Base-by-base conservation (phyloP, 2,888 invertebrate genomes). In the Patella depressa region DNA sequence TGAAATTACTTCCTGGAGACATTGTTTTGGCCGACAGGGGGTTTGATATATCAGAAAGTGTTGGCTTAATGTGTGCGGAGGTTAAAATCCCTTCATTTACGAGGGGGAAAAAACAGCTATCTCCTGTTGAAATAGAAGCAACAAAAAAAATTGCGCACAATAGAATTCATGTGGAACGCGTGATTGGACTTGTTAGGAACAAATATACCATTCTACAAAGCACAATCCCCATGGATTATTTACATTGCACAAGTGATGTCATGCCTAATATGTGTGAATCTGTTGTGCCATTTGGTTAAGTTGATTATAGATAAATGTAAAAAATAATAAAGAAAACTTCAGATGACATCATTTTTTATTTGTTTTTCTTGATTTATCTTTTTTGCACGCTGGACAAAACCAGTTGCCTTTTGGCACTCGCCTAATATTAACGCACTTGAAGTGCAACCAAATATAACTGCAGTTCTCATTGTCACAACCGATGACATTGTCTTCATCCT, bases 21-120 rank as follows among this genome's bases (percentile, higher is more conserved):
- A 29, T 84, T 34, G 80, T 84, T 12, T 69, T 85, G 53, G 83
- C 84, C 2, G 83, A 84, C 71, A 55, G 81, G 5, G 82, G 83
- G 7, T 85, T 84, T 80, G 82, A 82, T 71, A 81, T 82, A 54
- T 15, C 71, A 57, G 81, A 79, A 1, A 80, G 78, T 77, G 82
- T 84, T 12, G 81, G 81, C 1, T 14, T 71, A 11, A 53, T 70
- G 75, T 80, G 79, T 77, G 84, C 82, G 14, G 72, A 79, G 73
- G 73, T 81, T 4, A 79, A 81, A 72, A 85, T 83, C 24, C 83
- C 85, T 19, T 75, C 76, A 5, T 84, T 85, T 55, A 84, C 81
- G 0, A 81, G 76, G 78, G 82, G 82, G 19, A 75, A 79, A 77
- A 15, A 45, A 24, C 83, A 85, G 54, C 57, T 85, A 11, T 72